Evolutionary conservation across 2,888 invertebrate genomes (phyloP).

Genomic region (Campoplex nolae): DNA sequence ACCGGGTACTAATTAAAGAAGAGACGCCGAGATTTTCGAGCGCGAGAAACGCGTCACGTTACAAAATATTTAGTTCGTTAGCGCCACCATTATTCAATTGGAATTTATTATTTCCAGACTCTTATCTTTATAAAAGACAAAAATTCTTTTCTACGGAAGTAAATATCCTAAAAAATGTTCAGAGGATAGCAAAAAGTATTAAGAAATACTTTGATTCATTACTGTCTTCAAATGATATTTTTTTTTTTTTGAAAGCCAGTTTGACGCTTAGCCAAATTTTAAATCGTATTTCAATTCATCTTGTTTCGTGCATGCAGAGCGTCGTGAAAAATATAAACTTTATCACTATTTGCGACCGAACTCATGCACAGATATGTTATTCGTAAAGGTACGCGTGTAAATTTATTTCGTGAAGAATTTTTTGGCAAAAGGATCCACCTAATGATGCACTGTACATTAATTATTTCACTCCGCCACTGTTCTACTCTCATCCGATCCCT

Average conservation of each 20-base stretch:
- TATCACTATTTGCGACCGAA: neutral
- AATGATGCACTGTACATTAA: constrained; percentile 43
- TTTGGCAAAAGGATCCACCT: neutral
- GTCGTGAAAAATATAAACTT: neutral
- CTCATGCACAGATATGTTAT: too few species aligned
- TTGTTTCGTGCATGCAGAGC: neutral
- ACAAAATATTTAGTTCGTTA: constrained; percentile 58
- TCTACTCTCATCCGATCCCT: constrained; percentile 12
- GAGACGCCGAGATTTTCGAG: constrained; percentile 47
- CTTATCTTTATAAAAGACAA: neutral
- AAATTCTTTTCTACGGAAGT: neutral
- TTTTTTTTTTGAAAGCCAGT: too few species aligned
- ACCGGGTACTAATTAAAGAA: constrained; percentile 61
- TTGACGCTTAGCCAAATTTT: too few species aligned
- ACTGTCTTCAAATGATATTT: too few species aligned
- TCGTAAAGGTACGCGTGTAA: neutral
- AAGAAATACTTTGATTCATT: too few species aligned
- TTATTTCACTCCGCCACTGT: constrained; percentile 19
- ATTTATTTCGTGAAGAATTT: neutral
- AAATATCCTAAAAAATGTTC: neutral
- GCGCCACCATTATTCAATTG: constrained; percentile 56
- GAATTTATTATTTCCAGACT: constrained; percentile 33
- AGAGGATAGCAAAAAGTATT: too few species aligned
- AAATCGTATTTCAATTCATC: neutral
- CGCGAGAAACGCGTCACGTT: constrained; percentile 50